Base-by-base conservation (phyloP, 2,888 invertebrate species). In the Cremastinae sp. region DNA sequence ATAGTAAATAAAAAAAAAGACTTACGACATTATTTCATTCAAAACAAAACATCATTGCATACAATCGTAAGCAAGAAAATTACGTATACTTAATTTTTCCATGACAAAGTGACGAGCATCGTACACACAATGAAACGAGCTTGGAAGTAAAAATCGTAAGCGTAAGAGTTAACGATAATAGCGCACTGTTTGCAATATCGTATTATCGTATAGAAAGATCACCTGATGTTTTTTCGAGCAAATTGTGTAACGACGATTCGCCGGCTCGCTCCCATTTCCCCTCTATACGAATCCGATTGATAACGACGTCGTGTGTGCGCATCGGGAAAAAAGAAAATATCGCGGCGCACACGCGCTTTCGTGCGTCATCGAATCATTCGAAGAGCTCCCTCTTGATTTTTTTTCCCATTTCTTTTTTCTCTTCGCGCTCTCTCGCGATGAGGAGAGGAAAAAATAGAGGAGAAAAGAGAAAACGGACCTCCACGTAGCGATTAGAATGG, bases 311-410 rank as follows among this genome's bases (percentile, higher is more conserved):
- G 22, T 39, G 22, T 16, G 14, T 61, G 20, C 68, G 22, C n/a
- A n/a, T 41, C n/a, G 9, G 12, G 12, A 41, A 2, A 41, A 41
- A n/a, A 12, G 9, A 59, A 41, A 18, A 7, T 14, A 12, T 53
- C 28, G 18, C 16, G 20, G 14, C 56, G 45, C 2, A 12, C 62
- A 41, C 37, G 58, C 37, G n/a, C 7, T 14, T 37, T 14, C 49
- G 35, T 74, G 74, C 69, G 74, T 70, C 69, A 74, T 70, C 12
- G 58, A 8, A 16, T 28, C n/a, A 45, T 43, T 22, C 45, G 16
- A 28, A 55, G 14, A 39, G 37, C 61, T 22, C 49, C 16, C n/a
- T 12, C 1, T n/a, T 53, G 14, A 8, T 37, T 51, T 53, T 20
- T 12, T 61, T 18, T 9, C 22, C n/a, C 5, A 10, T 12, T 5